Percentiles rank a stretch among this genome's conserved stretches.
Evolutionary conservation across 2,888 invertebrate species (phyloP).

Genomic region (Cordilura impudica): DNA sequence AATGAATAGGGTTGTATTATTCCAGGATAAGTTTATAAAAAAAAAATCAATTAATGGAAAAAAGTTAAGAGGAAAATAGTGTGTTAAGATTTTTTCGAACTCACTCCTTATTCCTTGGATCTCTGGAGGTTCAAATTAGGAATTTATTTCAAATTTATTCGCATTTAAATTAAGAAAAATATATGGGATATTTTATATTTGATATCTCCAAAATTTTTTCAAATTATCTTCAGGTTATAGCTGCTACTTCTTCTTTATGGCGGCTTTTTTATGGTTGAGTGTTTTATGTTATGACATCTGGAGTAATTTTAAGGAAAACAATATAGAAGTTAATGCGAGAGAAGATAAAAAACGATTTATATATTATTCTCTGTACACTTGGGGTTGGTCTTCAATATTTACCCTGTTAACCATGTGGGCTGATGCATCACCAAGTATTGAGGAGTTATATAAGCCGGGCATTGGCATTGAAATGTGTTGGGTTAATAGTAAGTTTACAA

Average conservation of each 20-base stretch:
- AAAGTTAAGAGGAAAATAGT: no score
- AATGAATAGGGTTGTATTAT: no score
- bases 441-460: constrained; percentile 74
- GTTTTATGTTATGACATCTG: constrained; percentile 90
- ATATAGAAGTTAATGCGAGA: constrained; percentile 24
- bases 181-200: no score
- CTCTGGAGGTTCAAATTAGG: no score
- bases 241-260: constrained; percentile 84
- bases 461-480: constrained; percentile 79
- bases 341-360: constrained; percentile 60
- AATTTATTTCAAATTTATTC: no score
- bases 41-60: no score
- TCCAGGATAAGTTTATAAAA: no score
- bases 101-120: no score
- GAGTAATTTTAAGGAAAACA: constrained; percentile 77
- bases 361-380: constrained; percentile 65
- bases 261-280: constrained; percentile 90
- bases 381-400: constrained; percentile 53
- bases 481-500: constrained; percentile 78
- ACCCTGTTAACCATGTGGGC: background rate
- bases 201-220: no score
- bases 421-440: constrained; percentile 14
- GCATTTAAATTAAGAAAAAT: no score
- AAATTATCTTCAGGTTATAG: constrained; percentile 61
- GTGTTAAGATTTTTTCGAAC: no score